These are phyloP conservation scores for Drosophila saltans DNA, from an alignment of 1,140 invertebrate species.

Conservation along the genomic window DNA sequence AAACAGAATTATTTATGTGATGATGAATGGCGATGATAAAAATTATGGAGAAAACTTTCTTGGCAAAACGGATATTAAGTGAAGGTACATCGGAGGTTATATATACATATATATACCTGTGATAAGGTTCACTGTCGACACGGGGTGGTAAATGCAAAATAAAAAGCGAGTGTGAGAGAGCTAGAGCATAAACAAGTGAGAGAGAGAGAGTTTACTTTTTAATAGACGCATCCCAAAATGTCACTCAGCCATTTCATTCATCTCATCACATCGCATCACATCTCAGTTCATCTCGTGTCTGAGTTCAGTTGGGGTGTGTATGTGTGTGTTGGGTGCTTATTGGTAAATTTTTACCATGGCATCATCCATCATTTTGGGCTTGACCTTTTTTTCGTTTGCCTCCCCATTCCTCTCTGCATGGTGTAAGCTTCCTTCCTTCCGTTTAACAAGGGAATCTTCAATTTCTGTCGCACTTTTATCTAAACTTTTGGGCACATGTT, in stretches of 20 bases:
- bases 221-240: slow-evolving; percentile 64
- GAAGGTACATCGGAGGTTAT: slow-evolving; percentile 7
- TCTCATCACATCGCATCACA: slow-evolving; percentile 31
- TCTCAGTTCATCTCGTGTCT: slow-evolving; percentile 18
- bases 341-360: slow-evolving; percentile 54
- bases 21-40: slow-evolving; percentile 48
- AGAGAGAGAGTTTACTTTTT: slow-evolving; percentile 37
- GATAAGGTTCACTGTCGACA: slow-evolving; percentile 31
- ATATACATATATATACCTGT: slow-evolving; percentile 28
- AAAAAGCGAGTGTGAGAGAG: slow-evolving; percentile 8
- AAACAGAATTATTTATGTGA: slow-evolving; percentile 80
- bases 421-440: slow-evolving; percentile 63
- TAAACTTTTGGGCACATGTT: slow-evolving; percentile 65
- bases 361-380: slow-evolving; percentile 83
- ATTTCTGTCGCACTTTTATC: slow-evolving; percentile 67
- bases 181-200: slow-evolving; percentile 27
- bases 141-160: neutral
- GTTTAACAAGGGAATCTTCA: slow-evolving; percentile 76
- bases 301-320: slow-evolving; percentile 4
- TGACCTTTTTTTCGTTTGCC: slow-evolving; percentile 73
- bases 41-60: slow-evolving; percentile 57
- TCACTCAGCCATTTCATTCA: slow-evolving; percentile 77
- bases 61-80: slow-evolving; percentile 63
- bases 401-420: neutral
- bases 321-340: slow-evolving; percentile 26